A percentile compares a stretch with the other conserved stretches of the same genome.
Conservation (phyloP, 2,797 vertebrate genomes). For the Gymnocypris eckloni region DNA sequence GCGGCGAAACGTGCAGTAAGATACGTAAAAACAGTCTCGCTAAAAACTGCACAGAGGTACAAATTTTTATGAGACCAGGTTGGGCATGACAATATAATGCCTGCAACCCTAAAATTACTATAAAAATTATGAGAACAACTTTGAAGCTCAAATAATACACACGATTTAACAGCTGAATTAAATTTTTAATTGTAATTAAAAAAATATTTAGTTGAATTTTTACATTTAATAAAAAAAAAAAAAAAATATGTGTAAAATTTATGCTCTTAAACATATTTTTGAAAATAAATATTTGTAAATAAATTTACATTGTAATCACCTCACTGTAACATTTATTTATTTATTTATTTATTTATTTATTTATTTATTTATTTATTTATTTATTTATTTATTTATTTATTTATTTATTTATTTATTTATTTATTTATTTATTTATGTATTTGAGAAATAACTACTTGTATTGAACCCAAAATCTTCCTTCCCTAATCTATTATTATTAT, state of each 20-base stretch:
- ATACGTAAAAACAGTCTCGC: no score
- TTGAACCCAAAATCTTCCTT: neutral
- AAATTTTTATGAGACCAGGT: no score
- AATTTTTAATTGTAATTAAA: neutral
- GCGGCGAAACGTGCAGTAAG: no score
- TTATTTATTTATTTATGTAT: neutral
- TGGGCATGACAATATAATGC: neutral
- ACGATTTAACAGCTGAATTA: neutral
- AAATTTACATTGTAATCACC: neutral
- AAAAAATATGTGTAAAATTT: no score
- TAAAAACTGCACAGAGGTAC: no score
- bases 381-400: neutral
- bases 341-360: neutral
- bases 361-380: neutral
- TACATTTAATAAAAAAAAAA: no score
- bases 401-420: neutral
- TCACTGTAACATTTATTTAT: neutral
- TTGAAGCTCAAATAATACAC: neutral
- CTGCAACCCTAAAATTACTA: no score
- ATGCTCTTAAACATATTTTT: neutral
- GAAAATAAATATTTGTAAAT: no score
- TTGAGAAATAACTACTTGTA: neutral
- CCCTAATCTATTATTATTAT: no score
- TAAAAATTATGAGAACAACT: neutral
- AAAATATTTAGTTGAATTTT: no score